Conservation (phyloP, 64 coral and sea anemone species). For the Porites lutea region DNA sequence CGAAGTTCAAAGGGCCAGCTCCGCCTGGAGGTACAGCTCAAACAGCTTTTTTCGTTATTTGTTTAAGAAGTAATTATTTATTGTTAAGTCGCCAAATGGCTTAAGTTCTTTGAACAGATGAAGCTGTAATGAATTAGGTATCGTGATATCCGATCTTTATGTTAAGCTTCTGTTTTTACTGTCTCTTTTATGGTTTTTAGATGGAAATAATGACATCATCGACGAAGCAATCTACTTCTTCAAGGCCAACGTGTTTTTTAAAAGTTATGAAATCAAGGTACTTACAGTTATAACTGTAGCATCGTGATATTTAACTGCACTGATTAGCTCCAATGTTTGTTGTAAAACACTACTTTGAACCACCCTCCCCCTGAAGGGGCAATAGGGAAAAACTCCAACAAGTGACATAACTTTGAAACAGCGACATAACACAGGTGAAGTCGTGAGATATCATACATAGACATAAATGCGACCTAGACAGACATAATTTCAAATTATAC, state of each 20-base stretch:
- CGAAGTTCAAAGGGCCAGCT: slow-evolving; percentile 94
- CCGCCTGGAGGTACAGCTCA: slow-evolving; percentile 88
- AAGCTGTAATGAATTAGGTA: not conserved
- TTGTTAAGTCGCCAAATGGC: too few species aligned
- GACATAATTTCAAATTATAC: too few species aligned
- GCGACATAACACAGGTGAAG: too few species aligned
- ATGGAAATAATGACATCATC: slow-evolving; percentile 89
- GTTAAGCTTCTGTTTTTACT: not conserved
- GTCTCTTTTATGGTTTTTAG: slow-evolving; percentile 33
- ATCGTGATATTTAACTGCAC: not conserved
- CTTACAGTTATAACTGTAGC: not conserved
- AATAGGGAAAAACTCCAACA: too few species aligned
- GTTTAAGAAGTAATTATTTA: not conserved
- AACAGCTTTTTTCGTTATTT: not conserved
- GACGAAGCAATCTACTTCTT: slow-evolving; percentile 95
- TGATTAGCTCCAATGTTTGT: not conserved
- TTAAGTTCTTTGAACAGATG: not conserved
- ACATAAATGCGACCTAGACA: too few species aligned
- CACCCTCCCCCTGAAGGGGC: too few species aligned
- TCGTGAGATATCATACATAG: too few species aligned
- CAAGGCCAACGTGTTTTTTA: slow-evolving; percentile 99
- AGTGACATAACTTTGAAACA: too few species aligned
- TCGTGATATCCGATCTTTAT: not conserved
- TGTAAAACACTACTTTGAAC: not conserved
- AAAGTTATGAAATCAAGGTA: slow-evolving; percentile 99